Evolutionary conservation across 2,113 vertebrate species (phyloP), one percentile per base, ranked within the genome.

Genomic region (Hippocampus zosterae): DNA sequence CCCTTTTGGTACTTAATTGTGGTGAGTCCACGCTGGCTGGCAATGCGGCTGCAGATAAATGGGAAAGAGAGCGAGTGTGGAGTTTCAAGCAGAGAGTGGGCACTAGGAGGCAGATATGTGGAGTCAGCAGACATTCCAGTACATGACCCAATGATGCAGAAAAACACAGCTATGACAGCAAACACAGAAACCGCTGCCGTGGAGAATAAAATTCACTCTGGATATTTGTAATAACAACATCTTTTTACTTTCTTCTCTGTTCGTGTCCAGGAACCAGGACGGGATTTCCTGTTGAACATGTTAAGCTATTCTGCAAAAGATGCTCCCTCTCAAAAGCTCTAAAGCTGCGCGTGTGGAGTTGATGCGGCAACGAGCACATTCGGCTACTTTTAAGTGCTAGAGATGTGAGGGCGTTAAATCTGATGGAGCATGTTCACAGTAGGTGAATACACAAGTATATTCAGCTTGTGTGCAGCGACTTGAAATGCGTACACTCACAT

Each of bases 371-470:
- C 23, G 21, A 55, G 52, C 21, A 55, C 21, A 23, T 53, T 23
- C 2, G 52, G 21, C n/a, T 33, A 75, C 81, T 84, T 84, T 64
- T 78, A 74, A 77, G 70, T 79, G 77, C 25, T 10, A 73, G 57
- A 73, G 71, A 78, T 73, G 72, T 80, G 76, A 74, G 67, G 76
- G 78, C 77, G 62, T 83, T 80, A 82, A 87, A 87, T 84, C 80
- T 65, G 0, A 42, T 71, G 67, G 78, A 83, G 27, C 74, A 76
- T 76, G 85, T 70, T 83, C 66, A 1, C 78, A 55, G 52, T 3
- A 57, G 25, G 12, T 27, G 23, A 80, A 77, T 29, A 19, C 29
- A 53, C 70, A 72, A 59, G 56, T 27, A 59, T 48, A 44, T 65
- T 85, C 77, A 73, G 72, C 77, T 79, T 67, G 70, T 72, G 73